Evolutionary conservation across 2,113 vertebrate genomes (phyloP).

Genomic region (Elachura formosa): DNA sequence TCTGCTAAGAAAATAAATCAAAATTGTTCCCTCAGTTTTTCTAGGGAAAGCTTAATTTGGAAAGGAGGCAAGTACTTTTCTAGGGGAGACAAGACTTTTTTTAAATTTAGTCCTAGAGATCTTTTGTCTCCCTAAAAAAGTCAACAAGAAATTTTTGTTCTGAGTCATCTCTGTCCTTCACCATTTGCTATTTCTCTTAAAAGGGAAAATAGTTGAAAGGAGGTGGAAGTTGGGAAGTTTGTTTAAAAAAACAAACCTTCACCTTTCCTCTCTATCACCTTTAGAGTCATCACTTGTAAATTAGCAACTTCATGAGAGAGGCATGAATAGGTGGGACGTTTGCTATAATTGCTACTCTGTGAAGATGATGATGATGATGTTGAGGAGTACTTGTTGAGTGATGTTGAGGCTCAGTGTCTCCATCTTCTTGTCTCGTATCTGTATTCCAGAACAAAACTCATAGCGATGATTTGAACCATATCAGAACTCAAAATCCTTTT

Average conservation of each 20-base stretch:
- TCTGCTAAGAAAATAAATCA: not conserved
- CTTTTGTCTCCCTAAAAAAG: not conserved
- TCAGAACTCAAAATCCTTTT: not conserved
- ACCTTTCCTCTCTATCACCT: not conserved
- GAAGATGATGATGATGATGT: not conserved
- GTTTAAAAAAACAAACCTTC: not conserved
- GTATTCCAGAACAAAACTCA: not conserved
- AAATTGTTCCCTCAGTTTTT: not conserved
- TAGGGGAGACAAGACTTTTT: not conserved
- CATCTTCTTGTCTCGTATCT: not conserved
- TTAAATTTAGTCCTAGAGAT: not conserved
- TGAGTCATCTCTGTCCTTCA: not conserved
- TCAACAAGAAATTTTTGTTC: not conserved
- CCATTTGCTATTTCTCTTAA: not conserved
- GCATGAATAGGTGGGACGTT: not conserved
- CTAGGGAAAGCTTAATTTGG: not conserved
- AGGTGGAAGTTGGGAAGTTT: not conserved
- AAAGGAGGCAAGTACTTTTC: not conserved
- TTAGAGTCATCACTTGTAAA: not conserved
- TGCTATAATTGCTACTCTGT: not conserved
- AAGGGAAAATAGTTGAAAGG: not conserved
- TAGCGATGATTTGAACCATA: not conserved
- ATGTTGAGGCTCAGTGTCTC: not conserved
- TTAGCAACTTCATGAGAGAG: not conserved
- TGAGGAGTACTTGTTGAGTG: not conserved